Evolutionary conservation across 2,888 invertebrate genomes (phyloP).

Genomic region (Drepana falcataria): DNA sequence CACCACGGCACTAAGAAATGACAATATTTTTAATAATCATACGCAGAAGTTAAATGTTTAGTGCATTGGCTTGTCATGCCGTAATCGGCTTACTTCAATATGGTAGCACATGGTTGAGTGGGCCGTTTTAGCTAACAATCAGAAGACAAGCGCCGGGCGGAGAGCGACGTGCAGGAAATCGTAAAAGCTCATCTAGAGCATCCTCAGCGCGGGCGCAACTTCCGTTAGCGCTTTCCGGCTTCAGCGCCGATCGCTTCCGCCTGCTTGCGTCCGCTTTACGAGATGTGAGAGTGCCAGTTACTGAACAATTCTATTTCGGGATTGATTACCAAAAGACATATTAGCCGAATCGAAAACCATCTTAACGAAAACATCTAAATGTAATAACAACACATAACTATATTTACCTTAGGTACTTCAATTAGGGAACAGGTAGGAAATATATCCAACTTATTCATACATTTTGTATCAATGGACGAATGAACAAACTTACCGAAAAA

Average conservation of each 20-base stretch:
- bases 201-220: conserved; percentile 55
- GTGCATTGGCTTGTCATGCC: too few species aligned
- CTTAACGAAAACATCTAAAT: too few species aligned
- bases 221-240: conserved; percentile 66
- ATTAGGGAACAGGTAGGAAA: too few species aligned
- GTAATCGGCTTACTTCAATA: too few species aligned
- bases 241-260: conserved; percentile 54
- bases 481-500: background rate
- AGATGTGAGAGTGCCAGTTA: conserved; percentile 38
- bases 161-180: conserved; percentile 63
- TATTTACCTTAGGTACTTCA: too few species aligned
- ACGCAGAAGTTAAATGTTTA: too few species aligned
- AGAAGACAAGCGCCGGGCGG: conserved; percentile 31
- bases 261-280: conserved; percentile 55
- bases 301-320: conserved; percentile 22
- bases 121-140: conserved; percentile 36
- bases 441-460: too few species aligned
- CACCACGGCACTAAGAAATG: too few species aligned
- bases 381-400: too few species aligned
- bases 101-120: conserved; percentile 26
- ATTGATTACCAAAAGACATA: conserved; percentile 15
- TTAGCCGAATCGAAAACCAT: too few species aligned
- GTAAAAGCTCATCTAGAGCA: conserved; percentile 72
- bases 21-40: too few species aligned
- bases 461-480: too few species aligned